These are phyloP conservation scores for Rhynchotus rufescens DNA, from an alignment of 2,797 vertebrate species.

Conservation along the genomic window DNA sequence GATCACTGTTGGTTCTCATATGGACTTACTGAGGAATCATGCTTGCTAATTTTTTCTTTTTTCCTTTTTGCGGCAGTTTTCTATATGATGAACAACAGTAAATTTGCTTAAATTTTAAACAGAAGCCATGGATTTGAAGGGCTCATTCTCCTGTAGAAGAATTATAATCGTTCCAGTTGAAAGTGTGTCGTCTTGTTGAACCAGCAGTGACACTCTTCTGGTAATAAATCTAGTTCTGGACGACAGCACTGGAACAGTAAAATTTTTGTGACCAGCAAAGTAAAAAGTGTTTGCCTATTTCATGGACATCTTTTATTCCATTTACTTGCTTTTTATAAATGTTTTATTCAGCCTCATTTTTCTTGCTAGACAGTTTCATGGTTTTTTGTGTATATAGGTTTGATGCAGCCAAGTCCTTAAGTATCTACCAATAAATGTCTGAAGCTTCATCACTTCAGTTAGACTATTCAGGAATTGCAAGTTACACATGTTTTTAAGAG, in stretches of 20 bases:
- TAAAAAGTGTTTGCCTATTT: not conserved
- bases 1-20: constrained; percentile 20
- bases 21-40: not conserved
- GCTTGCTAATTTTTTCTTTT: not conserved
- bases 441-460: not conserved
- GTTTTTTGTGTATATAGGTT: not conserved
- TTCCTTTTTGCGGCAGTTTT: not conserved
- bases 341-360: not conserved
- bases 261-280: not conserved
- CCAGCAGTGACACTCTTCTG: not conserved
- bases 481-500: not conserved
- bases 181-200: not conserved
- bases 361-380: not conserved
- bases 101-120: not conserved
- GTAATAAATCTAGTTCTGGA: not conserved
- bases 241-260: not conserved
- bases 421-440: not conserved
- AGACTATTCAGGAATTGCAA: not conserved
- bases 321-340: not conserved
- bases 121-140: not conserved
- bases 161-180: not conserved
- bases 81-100: not conserved
- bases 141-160: not conserved
- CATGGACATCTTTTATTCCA: not conserved
- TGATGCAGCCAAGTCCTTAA: not conserved